Percentiles rank a stretch among this genome's conserved stretches.
Evolutionary conservation across 2,797 vertebrate species (phyloP).

Genomic region (Iguana delicatissima): DNA sequence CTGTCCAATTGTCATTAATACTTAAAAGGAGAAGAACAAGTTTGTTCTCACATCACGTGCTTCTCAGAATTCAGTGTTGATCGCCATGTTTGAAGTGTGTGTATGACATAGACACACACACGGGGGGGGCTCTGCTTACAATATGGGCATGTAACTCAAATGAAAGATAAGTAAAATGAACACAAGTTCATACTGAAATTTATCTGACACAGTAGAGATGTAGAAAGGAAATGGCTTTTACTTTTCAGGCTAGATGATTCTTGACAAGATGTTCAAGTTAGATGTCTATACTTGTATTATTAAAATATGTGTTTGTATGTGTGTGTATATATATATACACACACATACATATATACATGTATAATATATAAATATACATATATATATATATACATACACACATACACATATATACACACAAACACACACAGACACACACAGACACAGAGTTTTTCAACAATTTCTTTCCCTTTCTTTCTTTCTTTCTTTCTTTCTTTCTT

Average conservation of each 20-base stretch:
- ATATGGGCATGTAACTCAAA: slow-evolving; percentile 6
- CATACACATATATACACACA: too few relatives aligned
- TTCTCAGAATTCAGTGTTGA: slow-evolving; percentile 24
- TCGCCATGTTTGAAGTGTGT: neutral
- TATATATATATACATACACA: too few relatives aligned
- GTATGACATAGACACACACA: too few relatives aligned
- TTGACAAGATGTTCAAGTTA: neutral
- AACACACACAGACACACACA: too few relatives aligned
- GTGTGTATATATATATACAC: too few relatives aligned
- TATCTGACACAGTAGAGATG: neutral
- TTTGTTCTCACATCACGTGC: slow-evolving; percentile 18
- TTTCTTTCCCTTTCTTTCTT: too few relatives aligned
- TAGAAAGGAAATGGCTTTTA: neutral
- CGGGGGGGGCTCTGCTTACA: neutral
- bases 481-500: too few relatives aligned
- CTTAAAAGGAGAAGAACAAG: neutral
- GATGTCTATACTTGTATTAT: neutral
- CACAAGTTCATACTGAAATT: neutral
- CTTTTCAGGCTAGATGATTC: neutral
- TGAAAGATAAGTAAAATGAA: slow-evolving; percentile 38
- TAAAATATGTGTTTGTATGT: neutral
- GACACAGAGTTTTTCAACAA: neutral
- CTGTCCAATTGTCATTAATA: neutral
- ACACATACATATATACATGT: too few relatives aligned
- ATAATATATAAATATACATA: too few relatives aligned